Conservation (phyloP, 2,888 invertebrate genomes). For the Apocheima hispidaria region DNA sequence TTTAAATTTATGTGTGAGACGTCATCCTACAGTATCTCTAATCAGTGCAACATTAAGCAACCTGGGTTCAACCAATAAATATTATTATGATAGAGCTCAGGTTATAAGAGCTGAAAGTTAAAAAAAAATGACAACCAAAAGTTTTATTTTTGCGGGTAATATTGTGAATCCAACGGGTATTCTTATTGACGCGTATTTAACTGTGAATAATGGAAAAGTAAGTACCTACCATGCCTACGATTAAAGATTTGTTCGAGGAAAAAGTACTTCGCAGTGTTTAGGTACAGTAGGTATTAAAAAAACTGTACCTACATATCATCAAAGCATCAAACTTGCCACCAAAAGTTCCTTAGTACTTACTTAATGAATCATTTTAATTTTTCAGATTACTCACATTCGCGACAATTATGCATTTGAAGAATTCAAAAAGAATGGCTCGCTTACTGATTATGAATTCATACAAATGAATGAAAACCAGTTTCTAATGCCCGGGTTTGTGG, state of each 20-base stretch:
- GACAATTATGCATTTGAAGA: constrained; percentile 55
- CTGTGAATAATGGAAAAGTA: constrained; percentile 87
- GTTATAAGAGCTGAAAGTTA: background rate
- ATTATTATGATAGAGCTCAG: too few species aligned
- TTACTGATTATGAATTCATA: constrained; percentile 54
- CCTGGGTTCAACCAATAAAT: too few species aligned
- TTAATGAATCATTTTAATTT: constrained; percentile 14
- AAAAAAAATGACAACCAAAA: constrained; percentile 59
- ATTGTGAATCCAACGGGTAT: constrained; percentile 56
- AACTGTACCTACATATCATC: too few species aligned
- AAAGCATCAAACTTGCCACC: too few species aligned
- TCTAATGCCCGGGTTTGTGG: constrained; percentile 94
- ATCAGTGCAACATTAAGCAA: too few species aligned
- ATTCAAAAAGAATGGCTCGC: constrained; percentile 48
- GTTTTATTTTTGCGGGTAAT: constrained; percentile 64
- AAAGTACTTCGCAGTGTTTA: too few species aligned
- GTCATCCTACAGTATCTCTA: too few species aligned
- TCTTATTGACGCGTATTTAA: constrained; percentile 78
- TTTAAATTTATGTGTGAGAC: too few species aligned
- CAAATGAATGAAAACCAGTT: constrained; percentile 84
- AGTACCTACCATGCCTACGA: constrained; percentile 30
- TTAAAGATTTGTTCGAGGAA: too few species aligned
- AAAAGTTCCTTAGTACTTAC: background rate
- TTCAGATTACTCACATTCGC: constrained; percentile 67
- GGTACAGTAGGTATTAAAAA: too few species aligned